These are phyloP conservation scores for Copsychus sechellarum DNA, from an alignment of 2,113 vertebrate genomes.

Conservation along the genomic window DNA sequence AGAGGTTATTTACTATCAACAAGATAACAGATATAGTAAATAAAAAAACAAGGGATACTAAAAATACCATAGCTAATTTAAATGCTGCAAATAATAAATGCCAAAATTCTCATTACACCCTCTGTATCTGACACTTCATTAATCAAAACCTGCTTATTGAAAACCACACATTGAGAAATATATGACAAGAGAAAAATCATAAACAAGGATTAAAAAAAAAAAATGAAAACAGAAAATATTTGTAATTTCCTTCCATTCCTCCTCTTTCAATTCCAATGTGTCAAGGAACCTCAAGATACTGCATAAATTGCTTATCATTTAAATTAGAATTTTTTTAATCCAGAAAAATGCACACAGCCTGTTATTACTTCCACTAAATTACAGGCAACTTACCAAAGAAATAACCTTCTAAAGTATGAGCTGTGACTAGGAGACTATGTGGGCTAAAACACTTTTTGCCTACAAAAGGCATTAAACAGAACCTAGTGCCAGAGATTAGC, in stretches of 20 bases:
- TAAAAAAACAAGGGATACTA: neutral
- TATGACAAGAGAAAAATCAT: conserved; percentile 27
- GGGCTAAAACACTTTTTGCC: conserved; percentile 26
- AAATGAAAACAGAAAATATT: neutral
- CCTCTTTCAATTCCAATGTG: conserved; percentile 14
- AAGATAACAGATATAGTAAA: neutral
- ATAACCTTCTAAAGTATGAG: conserved; percentile 54
- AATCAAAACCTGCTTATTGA: conserved; percentile 51
- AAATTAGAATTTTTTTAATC: conserved; percentile 68
- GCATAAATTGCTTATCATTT: conserved; percentile 56
- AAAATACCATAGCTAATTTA: conserved; percentile 3
- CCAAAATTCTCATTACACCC: conserved; percentile 6
- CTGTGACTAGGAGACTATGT: conserved; percentile 22
- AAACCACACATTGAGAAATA: conserved; percentile 26
- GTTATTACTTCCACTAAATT: conserved; percentile 74
- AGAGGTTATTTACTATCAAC: neutral
- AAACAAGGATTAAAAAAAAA: neutral
- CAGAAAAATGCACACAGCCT: conserved; percentile 56
- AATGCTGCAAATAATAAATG: conserved; percentile 29
- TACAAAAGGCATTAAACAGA: conserved; percentile 33
- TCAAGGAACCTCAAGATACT: conserved; percentile 58
- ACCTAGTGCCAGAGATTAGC: neutral
- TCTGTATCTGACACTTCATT: conserved; percentile 53
- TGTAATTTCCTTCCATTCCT: conserved; percentile 21
- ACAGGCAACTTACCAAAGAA: conserved; percentile 60